Evolutionary conservation across 2,888 invertebrate species (phyloP), one percentile per base, ranked within the genome.

Genomic region (Plutella xylostella): DNA sequence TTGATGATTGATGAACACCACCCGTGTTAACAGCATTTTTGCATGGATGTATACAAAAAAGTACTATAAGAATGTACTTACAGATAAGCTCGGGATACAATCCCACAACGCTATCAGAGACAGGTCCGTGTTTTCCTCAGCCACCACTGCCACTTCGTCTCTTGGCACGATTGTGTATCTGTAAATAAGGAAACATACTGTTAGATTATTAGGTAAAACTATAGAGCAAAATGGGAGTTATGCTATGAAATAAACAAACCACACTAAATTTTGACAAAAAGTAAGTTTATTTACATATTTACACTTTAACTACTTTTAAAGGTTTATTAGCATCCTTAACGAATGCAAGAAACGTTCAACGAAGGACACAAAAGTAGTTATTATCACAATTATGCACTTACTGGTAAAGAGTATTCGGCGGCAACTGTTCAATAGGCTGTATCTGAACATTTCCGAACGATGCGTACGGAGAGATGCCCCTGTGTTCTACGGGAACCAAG

Each of bases 41-140:
- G n/a, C n/a, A n/a, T n/a, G n/a, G n/a, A n/a, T n/a, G n/a, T n/a
- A n/a, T n/a, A n/a, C n/a, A n/a, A n/a, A n/a, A n/a, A n/a, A n/a
- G n/a, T n/a, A n/a, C n/a, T 25, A 25, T 25, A 9, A 25, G 9
- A 5, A 25, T 9, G 11, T 50, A 63, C 65, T 63, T 55, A 66
- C 65, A 46, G 57, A 44, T 40, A 63, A 61, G 38, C 48, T 59
- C 4, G 60, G 50, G 19, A 62, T 46, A n/a, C 49, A 53, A 25
- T 62, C 60, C 50, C 57, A 54, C 30, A 63, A 30, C 15, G 60
- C 54, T 4, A 52, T 45, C 14, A 53, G 51, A 9, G 53, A 43
- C 19, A 38, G 18, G 31, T 34, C 57, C 51, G 25, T 55, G 55
- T n/a, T n/a, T n/a, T n/a, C n/a, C 35, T n/a, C n/a, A n/a, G 57